Evolutionary conservation across 2,113 vertebrate species (phyloP), one percentile per base, ranked within the genome.

Genomic region (Antigone vipio): DNA sequence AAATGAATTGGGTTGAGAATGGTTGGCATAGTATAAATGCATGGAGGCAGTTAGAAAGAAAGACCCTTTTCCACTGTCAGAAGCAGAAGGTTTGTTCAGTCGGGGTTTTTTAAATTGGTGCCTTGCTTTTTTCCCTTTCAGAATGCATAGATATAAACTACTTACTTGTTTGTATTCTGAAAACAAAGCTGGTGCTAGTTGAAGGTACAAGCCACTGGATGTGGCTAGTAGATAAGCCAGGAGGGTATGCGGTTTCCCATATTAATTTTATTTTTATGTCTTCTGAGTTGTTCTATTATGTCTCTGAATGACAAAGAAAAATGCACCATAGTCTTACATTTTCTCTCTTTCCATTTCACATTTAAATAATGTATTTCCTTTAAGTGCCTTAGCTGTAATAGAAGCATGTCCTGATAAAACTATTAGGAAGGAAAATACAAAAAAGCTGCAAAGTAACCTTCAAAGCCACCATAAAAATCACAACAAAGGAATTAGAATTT

Each of bases 401-500:
- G 85, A 95, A 94, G 38, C 87, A 85, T 89, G 63, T 84, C 58
- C 56, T 62, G 92, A 91, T 95, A 93, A 97, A 95, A 93, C 89
- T 93, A 87, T 92, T 96, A 95, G 72, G 40, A 94, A 95, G 92
- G 77, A 95, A 93, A 91, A 96, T 82, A 94, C 53, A 77, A 96
- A 98, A 96, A 96, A 87, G 24, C 74, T 91, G 92, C 85, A 95
- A 97, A 92, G 62, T 92, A 94, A 95, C 74, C 82, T 98, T 98
- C 92, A 96, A 98, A 97, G 77, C 18, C 71, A 92, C 73, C 90
- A 68, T 90, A 95, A 93, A 97, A 97, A 97, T 96, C 93, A 95
- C 92, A 97, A 95, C 89, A 94, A 92, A 97, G 55, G 96, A 97
- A 97, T 96, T 91, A 88, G 89, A 94, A 94, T 96, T 94, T 95